Conservation (phyloP, 2,888 invertebrate genomes). For the Drosophila koepferae region DNA sequence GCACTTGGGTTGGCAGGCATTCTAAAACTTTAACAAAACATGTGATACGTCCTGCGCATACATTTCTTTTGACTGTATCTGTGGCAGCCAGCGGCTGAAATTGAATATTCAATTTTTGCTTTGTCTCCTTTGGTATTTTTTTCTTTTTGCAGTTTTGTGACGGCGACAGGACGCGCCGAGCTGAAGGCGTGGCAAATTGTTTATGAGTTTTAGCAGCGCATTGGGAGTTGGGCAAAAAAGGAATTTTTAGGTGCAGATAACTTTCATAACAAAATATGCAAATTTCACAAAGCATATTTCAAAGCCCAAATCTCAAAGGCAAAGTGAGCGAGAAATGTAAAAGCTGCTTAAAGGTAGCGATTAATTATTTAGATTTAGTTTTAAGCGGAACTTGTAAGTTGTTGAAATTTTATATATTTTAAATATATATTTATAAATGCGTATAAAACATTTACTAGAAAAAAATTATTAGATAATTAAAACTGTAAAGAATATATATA, state of each 20-base stretch:
- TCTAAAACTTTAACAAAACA: conserved; percentile 53
- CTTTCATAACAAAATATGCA: conserved; percentile 37
- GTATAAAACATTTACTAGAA: too few species aligned
- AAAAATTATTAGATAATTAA: too few species aligned
- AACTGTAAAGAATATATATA: too few species aligned
- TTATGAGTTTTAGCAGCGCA: conserved; percentile 38
- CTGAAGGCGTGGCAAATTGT: conserved; percentile 41
- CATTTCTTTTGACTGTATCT: conserved; percentile 54
- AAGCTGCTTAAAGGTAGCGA: neutral
- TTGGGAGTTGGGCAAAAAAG: neutral
- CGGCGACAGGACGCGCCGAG: neutral
- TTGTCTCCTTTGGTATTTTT: conserved; percentile 53
- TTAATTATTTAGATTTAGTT: neutral
- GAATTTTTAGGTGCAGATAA: conserved; percentile 35
- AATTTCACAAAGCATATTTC: conserved; percentile 23
- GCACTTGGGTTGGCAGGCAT: conserved; percentile 45
- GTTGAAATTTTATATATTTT: too few species aligned
- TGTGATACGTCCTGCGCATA: too few species aligned
- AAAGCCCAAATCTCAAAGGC: neutral
- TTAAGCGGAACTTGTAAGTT: too few species aligned
- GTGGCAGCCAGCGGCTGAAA: conserved; percentile 53
- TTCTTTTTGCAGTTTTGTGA: conserved; percentile 1
- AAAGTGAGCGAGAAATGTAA: neutral
- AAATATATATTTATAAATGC: too few species aligned
- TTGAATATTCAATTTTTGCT: conserved; percentile 70